A percentile compares a stretch with the other conserved stretches of the same genome.
Evolutionary conservation across 2,113 vertebrate species (phyloP).

Genomic region (Nothocercus nigrocapillus): DNA sequence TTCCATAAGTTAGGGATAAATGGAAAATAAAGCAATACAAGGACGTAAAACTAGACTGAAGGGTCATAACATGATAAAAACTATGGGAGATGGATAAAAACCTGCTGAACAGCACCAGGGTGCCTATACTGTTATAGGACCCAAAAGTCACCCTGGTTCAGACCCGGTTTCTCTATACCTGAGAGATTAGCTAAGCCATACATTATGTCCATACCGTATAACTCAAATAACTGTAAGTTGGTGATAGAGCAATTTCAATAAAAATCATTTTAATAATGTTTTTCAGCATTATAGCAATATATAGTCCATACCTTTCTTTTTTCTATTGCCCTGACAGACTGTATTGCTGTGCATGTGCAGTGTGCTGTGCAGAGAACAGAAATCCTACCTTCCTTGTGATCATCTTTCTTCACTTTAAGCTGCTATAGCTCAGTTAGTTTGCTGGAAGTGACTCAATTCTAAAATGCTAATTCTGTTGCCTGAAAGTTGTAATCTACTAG

Average conservation of each 20-base stretch:
- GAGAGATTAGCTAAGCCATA: not conserved
- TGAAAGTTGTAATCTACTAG: not conserved
- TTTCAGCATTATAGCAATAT: not conserved
- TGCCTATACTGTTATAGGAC: not conserved
- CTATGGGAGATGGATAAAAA: not conserved
- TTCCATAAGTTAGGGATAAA: not conserved
- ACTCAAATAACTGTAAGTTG: not conserved
- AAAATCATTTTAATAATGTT: not conserved
- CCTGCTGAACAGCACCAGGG: not conserved
- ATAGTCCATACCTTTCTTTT: not conserved
- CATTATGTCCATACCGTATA: not conserved
- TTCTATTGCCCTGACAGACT: not conserved
- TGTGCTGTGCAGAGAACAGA: not conserved
- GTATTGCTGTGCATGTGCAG: not conserved
- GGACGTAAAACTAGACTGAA: not conserved
- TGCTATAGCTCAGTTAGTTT: not conserved
- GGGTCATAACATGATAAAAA: too few species aligned
- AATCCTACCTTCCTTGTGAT: not conserved
- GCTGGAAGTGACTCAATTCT: not conserved
- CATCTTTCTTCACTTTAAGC: conserved; percentile 17
- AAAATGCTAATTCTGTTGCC: conserved; percentile 15
- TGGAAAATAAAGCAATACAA: not conserved
- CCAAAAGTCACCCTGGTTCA: not conserved
- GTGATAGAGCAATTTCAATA: not conserved
- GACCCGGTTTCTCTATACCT: not conserved